Base-by-base conservation (phyloP, 2,797 vertebrate genomes). In the Bucorvus abyssinicus region DNA sequence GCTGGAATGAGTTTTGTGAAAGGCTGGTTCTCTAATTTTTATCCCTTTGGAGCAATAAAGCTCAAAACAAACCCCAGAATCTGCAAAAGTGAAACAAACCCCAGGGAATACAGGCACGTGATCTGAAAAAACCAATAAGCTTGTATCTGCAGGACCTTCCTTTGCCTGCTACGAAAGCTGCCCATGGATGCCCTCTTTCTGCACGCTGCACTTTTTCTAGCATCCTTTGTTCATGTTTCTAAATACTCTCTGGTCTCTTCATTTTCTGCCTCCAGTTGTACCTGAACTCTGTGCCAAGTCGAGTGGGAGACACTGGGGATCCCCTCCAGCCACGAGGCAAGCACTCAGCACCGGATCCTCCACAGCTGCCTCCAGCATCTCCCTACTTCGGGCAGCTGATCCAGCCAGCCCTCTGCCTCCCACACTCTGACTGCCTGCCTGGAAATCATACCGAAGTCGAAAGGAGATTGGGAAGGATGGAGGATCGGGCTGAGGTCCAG, bases 251-350 rank as follows among this genome's bases (percentile, higher is more conserved):
- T 22, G 11, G 7, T 78, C 22, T 67, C 63, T 63, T 19, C 11
- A 1, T 9, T 36, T 50, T 59, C 11, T 0, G 0, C 14, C 18
- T 63, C 19, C 32, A 2, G 2, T 22, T 5, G 2, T 53, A 27
- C 5, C 32, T 0, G 3, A 55, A 40, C 38, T 87, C 49, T 15
- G 32, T 1, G 0, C 23, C 36, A 19, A 30, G 34, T 12, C 53
- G 26, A 7, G 21, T 3, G 6, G 70, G 60, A 83, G 38, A 61
- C 30, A 15, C 20, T 2, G 2, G 20, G 27, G 21, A 26, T 56
- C 29, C 23, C 14, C 36, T 40, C 16, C 56, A 63, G 42, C 52
- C 5, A 0, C 47, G 49, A 52, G 50, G 29, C 47, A 67, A 63
- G 74, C 24, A 5, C n/a, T 18, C 15, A 38, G 65, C 3, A 0